A percentile compares a stretch with the other conserved stretches of the same genome.
These are phyloP conservation scores for Drosophila paramelanica DNA, from an alignment of 2,888 invertebrate species.

Conservation along the genomic window DNA sequence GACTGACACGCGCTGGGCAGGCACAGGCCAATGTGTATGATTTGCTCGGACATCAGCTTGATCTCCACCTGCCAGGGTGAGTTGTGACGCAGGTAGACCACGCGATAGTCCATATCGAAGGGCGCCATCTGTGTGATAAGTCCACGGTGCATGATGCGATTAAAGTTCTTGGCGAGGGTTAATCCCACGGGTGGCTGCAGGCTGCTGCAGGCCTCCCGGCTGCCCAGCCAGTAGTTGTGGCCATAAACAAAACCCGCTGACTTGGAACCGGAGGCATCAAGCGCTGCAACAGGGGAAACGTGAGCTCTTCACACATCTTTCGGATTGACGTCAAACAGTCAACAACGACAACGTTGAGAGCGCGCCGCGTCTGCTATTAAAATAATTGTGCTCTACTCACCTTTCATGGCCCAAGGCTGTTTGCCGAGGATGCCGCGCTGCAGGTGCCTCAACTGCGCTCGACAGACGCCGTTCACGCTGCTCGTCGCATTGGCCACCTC, in stretches of 20 bases:
- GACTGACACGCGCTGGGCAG: slow-evolving; percentile 85
- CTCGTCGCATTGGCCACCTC: slow-evolving; percentile 79
- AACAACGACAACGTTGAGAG: not conserved
- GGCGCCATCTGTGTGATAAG: slow-evolving; percentile 82
- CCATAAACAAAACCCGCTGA: slow-evolving; percentile 87
- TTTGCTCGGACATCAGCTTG: slow-evolving; percentile 84
- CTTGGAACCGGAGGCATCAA: slow-evolving; percentile 87
- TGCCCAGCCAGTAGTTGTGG: slow-evolving; percentile 88
- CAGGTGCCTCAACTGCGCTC: slow-evolving; percentile 84
- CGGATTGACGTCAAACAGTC: slow-evolving; percentile 1
- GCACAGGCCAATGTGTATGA: slow-evolving; percentile 86
- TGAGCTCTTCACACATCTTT: not conserved
- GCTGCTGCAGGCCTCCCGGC: slow-evolving; percentile 86
- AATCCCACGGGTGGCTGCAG: slow-evolving; percentile 81
- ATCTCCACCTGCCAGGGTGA: slow-evolving; percentile 85
- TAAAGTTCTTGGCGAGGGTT: slow-evolving; percentile 82
- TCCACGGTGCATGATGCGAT: slow-evolving; percentile 83
- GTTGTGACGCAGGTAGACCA: slow-evolving; percentile 84
- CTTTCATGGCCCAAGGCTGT: slow-evolving; percentile 86
- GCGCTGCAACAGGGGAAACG: slow-evolving; percentile 81
- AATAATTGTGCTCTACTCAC: slow-evolving; percentile 83
- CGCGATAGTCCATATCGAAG: slow-evolving; percentile 84
- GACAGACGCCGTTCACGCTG: slow-evolving; percentile 82
- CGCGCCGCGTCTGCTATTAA: not conserved
- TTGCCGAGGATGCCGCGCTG: slow-evolving; percentile 84